Conservation (phyloP, 2,888 invertebrate genomes). For the Brenthis hecate region DNA sequence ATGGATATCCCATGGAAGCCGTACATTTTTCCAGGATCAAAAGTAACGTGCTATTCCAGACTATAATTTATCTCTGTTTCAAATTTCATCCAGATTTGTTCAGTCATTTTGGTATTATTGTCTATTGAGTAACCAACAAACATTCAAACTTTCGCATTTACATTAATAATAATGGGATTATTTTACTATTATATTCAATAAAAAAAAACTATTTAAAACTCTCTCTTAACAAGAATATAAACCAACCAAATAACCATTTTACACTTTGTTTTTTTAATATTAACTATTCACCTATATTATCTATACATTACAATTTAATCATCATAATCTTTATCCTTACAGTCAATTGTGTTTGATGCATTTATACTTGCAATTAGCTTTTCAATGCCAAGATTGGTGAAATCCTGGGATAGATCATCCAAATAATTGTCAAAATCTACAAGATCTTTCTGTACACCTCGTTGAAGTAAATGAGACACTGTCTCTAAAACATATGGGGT, state of each 20-base stretch:
- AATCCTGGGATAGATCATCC: conserved; percentile 94
- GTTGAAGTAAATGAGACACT: conserved; percentile 87
- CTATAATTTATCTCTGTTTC: too few species aligned
- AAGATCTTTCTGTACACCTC: conserved; percentile 88
- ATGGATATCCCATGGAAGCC: too few species aligned
- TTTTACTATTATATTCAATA: too few species aligned
- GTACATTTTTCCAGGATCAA: too few species aligned
- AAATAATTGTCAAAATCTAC: conserved; percentile 98
- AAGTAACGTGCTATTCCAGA: too few species aligned
- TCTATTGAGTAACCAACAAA: too few species aligned
- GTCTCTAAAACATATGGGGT: conserved; percentile 81
- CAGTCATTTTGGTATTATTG: too few species aligned
- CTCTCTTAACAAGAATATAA: neutral
- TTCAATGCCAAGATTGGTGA: conserved; percentile 88
- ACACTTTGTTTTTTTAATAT: neutral
- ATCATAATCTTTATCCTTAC: conserved; percentile 32
- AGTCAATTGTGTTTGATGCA: conserved; percentile 36
- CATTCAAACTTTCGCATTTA: too few species aligned
- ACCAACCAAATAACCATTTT: conserved; percentile 1
- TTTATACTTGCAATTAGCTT: conserved; percentile 65
- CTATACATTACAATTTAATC: neutral
- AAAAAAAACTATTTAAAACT: neutral
- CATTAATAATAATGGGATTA: too few species aligned
- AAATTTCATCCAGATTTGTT: too few species aligned
- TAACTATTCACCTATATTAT: neutral